Conservation (phyloP, 1,140 invertebrate genomes). For the Mercenaria mercenaria region DNA sequence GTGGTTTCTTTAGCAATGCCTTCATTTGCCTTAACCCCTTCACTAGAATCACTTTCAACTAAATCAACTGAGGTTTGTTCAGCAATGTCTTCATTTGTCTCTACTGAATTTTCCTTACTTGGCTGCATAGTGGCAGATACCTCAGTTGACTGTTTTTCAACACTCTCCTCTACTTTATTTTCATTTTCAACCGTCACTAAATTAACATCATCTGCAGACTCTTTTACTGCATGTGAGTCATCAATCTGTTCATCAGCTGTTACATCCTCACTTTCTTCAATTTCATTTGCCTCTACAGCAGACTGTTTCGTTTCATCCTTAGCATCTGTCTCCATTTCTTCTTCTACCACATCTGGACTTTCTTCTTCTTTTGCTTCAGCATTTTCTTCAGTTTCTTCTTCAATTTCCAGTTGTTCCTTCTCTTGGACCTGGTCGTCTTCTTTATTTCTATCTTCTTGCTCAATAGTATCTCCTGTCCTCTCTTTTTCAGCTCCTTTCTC, state of each 20-base stretch:
- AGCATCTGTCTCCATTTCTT: slow-evolving; percentile 24
- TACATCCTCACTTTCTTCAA: slow-evolving; percentile 34
- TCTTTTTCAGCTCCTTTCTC: not conserved
- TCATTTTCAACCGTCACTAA: slow-evolving; percentile 12
- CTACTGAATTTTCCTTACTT: slow-evolving; percentile 36
- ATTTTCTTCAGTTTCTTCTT: not conserved
- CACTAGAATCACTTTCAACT: slow-evolving; percentile 9
- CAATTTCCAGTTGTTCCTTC: not conserved
- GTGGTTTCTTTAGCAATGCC: slow-evolving; percentile 25
- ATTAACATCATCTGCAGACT: slow-evolving; percentile 16
- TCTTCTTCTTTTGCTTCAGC: not conserved
- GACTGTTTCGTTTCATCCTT: slow-evolving; percentile 24
- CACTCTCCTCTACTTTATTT: slow-evolving; percentile 53
- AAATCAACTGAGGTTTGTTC: slow-evolving; percentile 43
- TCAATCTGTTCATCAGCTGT: slow-evolving; percentile 37
- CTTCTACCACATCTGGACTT: not conserved
- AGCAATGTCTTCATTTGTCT: slow-evolving; percentile 8
- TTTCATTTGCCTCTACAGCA: slow-evolving; percentile 49
- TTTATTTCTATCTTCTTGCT: not conserved
- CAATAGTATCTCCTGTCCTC: not conserved
- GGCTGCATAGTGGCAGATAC: no score
- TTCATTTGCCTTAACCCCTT: slow-evolving; percentile 17
- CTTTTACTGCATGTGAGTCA: slow-evolving; percentile 20
- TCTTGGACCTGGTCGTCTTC: not conserved
- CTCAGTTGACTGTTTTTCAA: slow-evolving; percentile 33